Conservation (phyloP, 2,113 vertebrate species). For the Pogonocichla stellata region DNA sequence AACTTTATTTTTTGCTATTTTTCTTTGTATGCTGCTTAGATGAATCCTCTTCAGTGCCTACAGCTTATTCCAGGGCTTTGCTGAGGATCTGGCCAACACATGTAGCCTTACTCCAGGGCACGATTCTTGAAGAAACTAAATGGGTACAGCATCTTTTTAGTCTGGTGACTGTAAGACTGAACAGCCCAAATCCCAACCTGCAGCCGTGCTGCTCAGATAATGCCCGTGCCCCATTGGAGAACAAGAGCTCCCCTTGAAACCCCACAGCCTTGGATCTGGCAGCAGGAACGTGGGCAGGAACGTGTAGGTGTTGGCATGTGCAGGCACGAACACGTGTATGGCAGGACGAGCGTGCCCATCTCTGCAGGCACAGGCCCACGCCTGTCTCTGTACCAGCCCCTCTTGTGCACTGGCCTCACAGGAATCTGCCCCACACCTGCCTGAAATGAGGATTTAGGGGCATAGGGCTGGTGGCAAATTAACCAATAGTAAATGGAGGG, state of each 20-base stretch:
- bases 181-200: neutral
- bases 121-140: neutral
- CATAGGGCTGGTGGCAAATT: neutral
- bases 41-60: constrained; percentile 21
- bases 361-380: neutral
- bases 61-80: constrained; percentile 21
- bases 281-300: constrained; percentile 1
- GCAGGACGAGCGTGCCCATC: neutral
- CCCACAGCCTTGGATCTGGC: neutral
- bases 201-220: neutral
- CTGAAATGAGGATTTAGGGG: neutral
- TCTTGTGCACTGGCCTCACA: neutral
- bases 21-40: constrained; percentile 13
- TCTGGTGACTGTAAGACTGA: neutral
- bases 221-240: neutral
- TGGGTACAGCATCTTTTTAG: neutral
- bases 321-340: constrained; percentile 21
- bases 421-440: neutral
- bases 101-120: neutral
- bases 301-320: constrained; percentile 18
- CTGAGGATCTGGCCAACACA: neutral
- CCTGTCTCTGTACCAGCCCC: neutral
- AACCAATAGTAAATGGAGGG: neutral
- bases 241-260: neutral
- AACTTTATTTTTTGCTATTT: constrained; percentile 41